Evolutionary conservation across 1,140 invertebrate genomes (phyloP), one percentile per base, ranked within the genome.

Genomic region (Rhysida immarginata): DNA sequence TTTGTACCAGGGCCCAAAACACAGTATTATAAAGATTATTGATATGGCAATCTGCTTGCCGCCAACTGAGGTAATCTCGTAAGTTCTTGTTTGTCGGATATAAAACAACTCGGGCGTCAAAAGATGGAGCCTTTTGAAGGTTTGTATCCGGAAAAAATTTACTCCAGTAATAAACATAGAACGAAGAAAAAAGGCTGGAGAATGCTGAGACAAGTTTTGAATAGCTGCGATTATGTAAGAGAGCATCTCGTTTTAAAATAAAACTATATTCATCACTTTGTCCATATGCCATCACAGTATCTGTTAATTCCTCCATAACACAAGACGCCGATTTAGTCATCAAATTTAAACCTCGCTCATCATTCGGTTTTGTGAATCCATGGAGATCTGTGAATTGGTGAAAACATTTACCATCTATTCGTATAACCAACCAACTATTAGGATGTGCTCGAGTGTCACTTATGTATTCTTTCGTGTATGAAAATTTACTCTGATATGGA

Each of bases 181-280:
- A 78, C 1, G 87, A 82, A 8, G 89, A 76, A 72, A 98, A 98
- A 60, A 92, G 75, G 61, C 89, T 94, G 58, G 83, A 86, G 0
- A 95, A 79, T 60, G 83, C 84, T 14, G 87, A 84, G 58, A 89
- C 73, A 2, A 96, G 71, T 74, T 96, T 96, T 45, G 81, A 79
- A 1, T 75, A 74, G 66, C 90, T 71, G 54, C 92, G 75, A 64
- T 92, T 89, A 66, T 86, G 95, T 0, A 89, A 66, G 20, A 67
- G 61, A 74, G 67, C 85, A 75, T 74, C 84, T 84, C 63, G 82
- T 77, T 66, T 64, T 61, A 96, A 85, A 3, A 97, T 78, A 74
- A 98, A 97, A 52, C 91, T 96, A 68, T 89, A 98, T 69, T 98
- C 94, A 70, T 98, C 94, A 73, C 92, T 96, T 70, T 97, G 89